Evolutionary conservation across 2,888 invertebrate genomes (phyloP).

Genomic region (Epinotia demarniana): DNA sequence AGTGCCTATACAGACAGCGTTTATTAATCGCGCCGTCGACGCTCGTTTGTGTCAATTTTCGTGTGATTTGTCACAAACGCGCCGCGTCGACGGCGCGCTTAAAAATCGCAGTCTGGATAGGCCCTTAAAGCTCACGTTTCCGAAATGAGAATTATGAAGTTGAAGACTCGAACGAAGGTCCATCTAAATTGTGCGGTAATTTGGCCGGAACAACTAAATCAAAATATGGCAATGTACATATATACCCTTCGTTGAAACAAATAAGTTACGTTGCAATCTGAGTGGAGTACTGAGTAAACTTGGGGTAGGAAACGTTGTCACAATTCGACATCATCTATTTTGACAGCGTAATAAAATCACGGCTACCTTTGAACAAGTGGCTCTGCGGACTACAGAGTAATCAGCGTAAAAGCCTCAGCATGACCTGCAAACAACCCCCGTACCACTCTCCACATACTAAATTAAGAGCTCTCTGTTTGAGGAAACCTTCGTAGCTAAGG

Average conservation of each 20-base stretch:
- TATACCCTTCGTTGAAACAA: not conserved
- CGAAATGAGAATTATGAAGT: not conserved
- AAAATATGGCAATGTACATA: not conserved
- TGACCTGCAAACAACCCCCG: slow-evolving; percentile 58
- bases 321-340: slow-evolving; percentile 7
- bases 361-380: slow-evolving; percentile 35
- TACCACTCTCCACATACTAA: slow-evolving; percentile 56
- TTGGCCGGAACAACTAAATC: not conserved
- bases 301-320: slow-evolving; percentile 7
- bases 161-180: not conserved
- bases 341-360: slow-evolving; percentile 30
- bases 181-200: not conserved
- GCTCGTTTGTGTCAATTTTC: too few species aligned
- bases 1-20: too few species aligned
- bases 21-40: too few species aligned
- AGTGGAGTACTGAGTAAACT: not conserved
- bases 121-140: not conserved
- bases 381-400: slow-evolving; percentile 58
- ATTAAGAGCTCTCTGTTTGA: slow-evolving; percentile 60
- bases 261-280: not conserved
- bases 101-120: too few species aligned
- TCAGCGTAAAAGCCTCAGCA: slow-evolving; percentile 69
- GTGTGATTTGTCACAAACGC: too few species aligned
- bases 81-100: too few species aligned
- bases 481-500: slow-evolving; percentile 47